Evolutionary conservation across 2,113 vertebrate genomes (phyloP).

Genomic region (Hassar affinis): DNA sequence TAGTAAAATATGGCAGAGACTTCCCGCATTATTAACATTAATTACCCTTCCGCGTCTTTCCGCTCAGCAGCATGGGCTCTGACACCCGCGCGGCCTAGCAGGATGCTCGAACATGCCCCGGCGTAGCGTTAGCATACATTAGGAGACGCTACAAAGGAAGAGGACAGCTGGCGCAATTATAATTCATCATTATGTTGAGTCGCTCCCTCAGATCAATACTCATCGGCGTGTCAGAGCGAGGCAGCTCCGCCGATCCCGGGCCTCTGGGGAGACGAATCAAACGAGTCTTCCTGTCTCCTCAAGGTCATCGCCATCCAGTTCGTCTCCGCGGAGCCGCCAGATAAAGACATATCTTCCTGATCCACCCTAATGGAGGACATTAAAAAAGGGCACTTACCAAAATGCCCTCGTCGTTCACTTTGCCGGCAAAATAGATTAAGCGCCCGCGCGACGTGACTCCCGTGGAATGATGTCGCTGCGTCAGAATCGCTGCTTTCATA

Average conservation of each 20-base stretch:
- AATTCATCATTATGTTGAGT: constrained; percentile 43
- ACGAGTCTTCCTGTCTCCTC: constrained; percentile 41
- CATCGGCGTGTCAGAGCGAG: constrained; percentile 33
- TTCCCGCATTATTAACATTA: not conserved
- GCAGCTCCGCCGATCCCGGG: constrained; percentile 47
- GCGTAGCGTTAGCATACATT: not conserved
- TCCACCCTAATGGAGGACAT: constrained; percentile 51
- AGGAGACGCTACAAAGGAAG: constrained; percentile 10
- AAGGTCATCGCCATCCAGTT: constrained; percentile 49
- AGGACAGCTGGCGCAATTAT: constrained; percentile 31
- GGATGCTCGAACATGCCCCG: too few species aligned
- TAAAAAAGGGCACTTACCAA: constrained; percentile 51
- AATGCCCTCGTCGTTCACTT: constrained; percentile 38
- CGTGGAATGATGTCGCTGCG: constrained; percentile 34
- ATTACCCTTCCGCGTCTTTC: not conserved
- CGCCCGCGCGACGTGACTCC: constrained; percentile 11
- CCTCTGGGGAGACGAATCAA: constrained; percentile 45
- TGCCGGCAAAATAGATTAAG: constrained; percentile 44
- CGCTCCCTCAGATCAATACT: constrained; percentile 57
- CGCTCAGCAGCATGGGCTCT: not conserved
- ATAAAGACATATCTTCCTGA: constrained; percentile 53
- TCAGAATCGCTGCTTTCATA: constrained; percentile 40
- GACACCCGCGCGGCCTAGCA: not conserved
- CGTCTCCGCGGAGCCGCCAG: constrained; percentile 42
- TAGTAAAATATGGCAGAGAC: not conserved